Conservation (phyloP, 2,888 invertebrate genomes). For the Thereva unica region DNA sequence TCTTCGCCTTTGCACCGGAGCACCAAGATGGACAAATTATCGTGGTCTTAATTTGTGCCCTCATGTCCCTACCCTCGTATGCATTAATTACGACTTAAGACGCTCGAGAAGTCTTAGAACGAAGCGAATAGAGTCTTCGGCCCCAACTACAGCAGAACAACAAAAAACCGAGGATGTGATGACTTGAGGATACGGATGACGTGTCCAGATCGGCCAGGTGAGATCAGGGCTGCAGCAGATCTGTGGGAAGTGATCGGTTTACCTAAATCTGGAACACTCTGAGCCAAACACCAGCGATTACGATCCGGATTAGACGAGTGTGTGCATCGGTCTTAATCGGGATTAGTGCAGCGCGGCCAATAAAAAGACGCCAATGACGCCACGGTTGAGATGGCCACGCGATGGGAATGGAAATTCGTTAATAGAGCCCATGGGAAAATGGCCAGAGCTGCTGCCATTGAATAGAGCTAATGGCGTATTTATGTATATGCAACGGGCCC, state of each 20-base stretch:
- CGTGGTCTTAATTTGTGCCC: conserved; percentile 3
- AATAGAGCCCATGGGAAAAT: too few relatives aligned
- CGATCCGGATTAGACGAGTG: too few relatives aligned
- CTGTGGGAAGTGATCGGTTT: conserved; percentile 17
- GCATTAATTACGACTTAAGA: conserved; percentile 3
- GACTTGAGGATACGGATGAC: neutral
- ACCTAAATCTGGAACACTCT: too few relatives aligned
- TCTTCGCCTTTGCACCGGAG: neutral
- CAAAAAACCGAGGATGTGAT: neutral
- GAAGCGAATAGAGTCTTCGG: too few relatives aligned
- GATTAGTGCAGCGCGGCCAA: too few relatives aligned
- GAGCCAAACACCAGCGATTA: neutral
- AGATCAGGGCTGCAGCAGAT: neutral
- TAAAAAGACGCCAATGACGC: too few relatives aligned
- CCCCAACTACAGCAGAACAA: neutral
- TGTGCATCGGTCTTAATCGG: too few relatives aligned
- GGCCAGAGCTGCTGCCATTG: too few relatives aligned
- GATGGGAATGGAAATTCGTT: too few relatives aligned
- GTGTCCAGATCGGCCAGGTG: neutral
- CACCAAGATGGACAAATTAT: conserved; percentile 22
- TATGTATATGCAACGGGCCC: too few relatives aligned
- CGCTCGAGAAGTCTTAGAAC: neutral
- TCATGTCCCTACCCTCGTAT: conserved; percentile 8
- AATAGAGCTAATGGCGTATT: too few relatives aligned
- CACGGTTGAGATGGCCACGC: too few relatives aligned